A percentile compares a stretch with the other conserved stretches of the same genome.
These are phyloP conservation scores for Mylabris phalerata DNA, from an alignment of 1,140 invertebrate genomes.

Conservation along the genomic window DNA sequence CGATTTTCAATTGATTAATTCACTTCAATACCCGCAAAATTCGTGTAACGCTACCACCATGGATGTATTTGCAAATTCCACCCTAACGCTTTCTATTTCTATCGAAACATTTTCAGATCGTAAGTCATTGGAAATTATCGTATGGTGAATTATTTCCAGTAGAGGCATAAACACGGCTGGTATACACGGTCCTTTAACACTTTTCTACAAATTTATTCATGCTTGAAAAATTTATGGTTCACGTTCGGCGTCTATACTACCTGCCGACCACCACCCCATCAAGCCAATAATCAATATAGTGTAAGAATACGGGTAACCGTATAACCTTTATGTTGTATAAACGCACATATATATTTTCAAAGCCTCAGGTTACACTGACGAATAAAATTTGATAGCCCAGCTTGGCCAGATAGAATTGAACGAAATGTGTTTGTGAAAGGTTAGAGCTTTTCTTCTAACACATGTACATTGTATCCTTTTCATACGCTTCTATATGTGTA, in stretches of 20 bases:
- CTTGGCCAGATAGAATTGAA: conserved; percentile 14
- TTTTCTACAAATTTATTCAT: conserved; percentile 17
- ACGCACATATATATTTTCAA: conserved; percentile 12
- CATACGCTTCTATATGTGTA: background rate
- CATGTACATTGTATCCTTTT: background rate
- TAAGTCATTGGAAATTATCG: no score
- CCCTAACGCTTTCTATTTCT: no score
- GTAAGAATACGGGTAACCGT: conserved; percentile 1
- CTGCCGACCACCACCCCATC: no score
- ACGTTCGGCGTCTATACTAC: conserved; percentile 3
- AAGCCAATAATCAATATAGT: conserved; percentile 17
- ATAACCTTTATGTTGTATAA: background rate
- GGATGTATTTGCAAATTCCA: no score
- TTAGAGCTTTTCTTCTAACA: conserved; percentile 12
- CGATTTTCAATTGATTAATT: no score
- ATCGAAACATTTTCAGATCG: no score
- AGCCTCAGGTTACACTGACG: conserved; percentile 18
- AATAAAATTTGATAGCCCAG: conserved; percentile 20
- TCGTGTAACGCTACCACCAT: no score
- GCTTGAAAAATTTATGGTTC: conserved; percentile 15
- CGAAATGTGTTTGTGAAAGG: conserved; percentile 19
- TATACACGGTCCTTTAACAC: conserved; percentile 10
- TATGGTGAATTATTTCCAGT: background rate
- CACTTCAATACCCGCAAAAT: no score
- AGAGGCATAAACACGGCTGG: conserved; percentile 5